Conservation (phyloP, 2,113 vertebrate species). For the Meles meles region DNA sequence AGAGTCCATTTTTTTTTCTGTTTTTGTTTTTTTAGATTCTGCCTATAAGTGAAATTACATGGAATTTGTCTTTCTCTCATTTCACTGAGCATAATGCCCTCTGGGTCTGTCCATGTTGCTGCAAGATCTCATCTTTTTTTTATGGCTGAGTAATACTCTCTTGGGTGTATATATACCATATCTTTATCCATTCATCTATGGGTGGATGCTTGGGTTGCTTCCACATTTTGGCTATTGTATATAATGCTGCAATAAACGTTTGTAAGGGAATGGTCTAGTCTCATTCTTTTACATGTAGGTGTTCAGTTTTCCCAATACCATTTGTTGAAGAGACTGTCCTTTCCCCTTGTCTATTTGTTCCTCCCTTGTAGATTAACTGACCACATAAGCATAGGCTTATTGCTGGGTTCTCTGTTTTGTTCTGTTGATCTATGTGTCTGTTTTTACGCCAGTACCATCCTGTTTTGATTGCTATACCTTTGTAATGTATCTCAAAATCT, state of each 20-base stretch:
- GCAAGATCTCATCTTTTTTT: not conserved
- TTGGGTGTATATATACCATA: not conserved
- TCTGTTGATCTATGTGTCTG: not conserved
- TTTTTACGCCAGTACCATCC: not conserved
- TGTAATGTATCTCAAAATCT: not conserved
- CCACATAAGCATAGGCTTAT: not conserved
- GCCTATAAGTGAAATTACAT: not conserved
- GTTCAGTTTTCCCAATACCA: not conserved
- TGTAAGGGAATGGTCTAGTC: not conserved
- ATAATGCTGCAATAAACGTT: not conserved
- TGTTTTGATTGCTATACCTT: not conserved
- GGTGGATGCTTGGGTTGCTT: not conserved
- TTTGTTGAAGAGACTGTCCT: not conserved
- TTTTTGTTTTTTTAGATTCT: not conserved
- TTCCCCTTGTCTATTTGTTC: not conserved
- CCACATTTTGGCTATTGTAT: not conserved
- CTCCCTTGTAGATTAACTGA: not conserved
- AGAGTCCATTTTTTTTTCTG: not conserved
- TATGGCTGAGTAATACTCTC: not conserved
- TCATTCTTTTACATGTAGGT: not conserved
- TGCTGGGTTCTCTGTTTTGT: not conserved
- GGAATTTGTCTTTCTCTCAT: not conserved
- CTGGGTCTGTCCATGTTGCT: not conserved
- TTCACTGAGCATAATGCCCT: not conserved
- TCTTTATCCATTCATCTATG: not conserved